Evolutionary conservation across 2,113 vertebrate genomes (phyloP), one percentile per base, ranked within the genome.

Genomic region (Anser cygnoides): DNA sequence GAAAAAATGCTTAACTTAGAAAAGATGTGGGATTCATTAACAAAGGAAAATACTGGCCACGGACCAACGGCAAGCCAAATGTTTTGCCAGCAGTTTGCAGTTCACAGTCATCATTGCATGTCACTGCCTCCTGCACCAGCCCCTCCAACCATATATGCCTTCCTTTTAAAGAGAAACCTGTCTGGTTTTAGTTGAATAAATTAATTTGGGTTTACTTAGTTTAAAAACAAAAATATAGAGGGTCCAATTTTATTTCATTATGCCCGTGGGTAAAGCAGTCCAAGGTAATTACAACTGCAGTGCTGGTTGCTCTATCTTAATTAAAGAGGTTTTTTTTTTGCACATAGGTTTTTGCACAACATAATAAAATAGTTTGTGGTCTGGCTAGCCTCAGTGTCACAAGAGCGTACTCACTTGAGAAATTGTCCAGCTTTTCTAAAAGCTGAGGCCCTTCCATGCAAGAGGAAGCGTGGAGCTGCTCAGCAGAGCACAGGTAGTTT

Each of bases 1-100:
- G 92, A 87, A 97, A 94, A 98, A 98, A 93, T 97, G 76, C 96
- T 97, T 98, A 97, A 98, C 95, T 97, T 98, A 98, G 97, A 98
- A 98, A 98, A 98, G 97, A 98, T 98, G 97, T 98, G 98, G 97
- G 97, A 97, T 98, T 98, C 97, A 97, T 98, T 98, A 98, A 96
- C 96, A 97, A 98, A 98, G 95, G 90, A 98, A 98, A 98, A 98
- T 96, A 96, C 96, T 98, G 98, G 98, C 98, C 95, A 66, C 20
- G 44, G 94, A 97, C 98, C 98, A 98, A 93, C 43, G 81, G 95
- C 95, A 97, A 97, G 68, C 92, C 96, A 89, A 95, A 97, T 96
- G 96, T 96, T 96, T 97, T 98, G 98, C 97, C 97, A 98, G 97
- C 96, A 97, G 96, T 97, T 97, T 97, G 95, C 91, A 97, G 89